Conservation (phyloP, 2,113 vertebrate species). For the Puffinus mauretanicus region DNA sequence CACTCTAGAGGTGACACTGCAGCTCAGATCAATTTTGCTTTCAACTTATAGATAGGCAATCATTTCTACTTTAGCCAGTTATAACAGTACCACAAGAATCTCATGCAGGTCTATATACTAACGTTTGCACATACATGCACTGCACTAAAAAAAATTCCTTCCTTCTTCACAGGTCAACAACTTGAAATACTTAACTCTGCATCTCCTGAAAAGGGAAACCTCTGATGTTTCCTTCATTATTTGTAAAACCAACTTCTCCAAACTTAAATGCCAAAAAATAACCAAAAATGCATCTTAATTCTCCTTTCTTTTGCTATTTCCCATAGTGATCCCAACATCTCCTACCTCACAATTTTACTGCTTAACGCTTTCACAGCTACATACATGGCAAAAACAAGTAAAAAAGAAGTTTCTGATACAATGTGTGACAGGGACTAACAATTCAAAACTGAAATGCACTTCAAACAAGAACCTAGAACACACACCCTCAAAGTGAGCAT, state of each 20-base stretch:
- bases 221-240: not conserved
- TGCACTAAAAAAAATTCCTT: not conserved
- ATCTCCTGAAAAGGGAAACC: not conserved
- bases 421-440: not conserved
- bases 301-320: not conserved
- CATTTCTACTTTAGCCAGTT: not conserved
- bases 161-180: not conserved
- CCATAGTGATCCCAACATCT: not conserved
- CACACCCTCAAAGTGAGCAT: not conserved
- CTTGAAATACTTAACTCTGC: not conserved
- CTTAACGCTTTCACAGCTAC: not conserved
- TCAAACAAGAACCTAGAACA: not conserved
- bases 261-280: not conserved
- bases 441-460: not conserved
- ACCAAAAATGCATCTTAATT: not conserved
- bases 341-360: not conserved
- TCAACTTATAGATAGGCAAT: conserved; percentile 20
- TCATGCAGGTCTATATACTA: not conserved
- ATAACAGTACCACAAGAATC: not conserved
- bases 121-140: not conserved
- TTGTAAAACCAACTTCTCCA: not conserved
- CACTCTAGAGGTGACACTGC: conserved; percentile 17
- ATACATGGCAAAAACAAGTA: not conserved
- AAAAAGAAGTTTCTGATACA: not conserved
- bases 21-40: conserved; percentile 52